phyloP scores from a whole-genome alignment of 2,113 vertebrate genomes.

The Eleginops maclovinus region DNA sequence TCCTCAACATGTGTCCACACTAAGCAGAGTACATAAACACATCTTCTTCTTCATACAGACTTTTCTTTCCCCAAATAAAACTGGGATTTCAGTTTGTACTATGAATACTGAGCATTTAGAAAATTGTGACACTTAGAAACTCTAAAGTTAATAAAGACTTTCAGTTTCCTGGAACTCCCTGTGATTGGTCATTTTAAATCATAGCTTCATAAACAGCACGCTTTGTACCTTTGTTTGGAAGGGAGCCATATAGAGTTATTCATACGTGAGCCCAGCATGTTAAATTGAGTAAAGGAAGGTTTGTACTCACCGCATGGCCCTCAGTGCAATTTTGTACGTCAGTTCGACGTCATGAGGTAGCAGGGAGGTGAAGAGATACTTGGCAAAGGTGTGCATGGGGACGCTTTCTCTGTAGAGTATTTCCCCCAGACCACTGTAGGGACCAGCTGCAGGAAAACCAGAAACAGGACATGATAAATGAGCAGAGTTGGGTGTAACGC shows the following conservation, averaged over 20 bases:
- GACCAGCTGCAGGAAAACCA: slow-evolving; percentile 87
- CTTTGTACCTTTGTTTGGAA: too few relatives aligned
- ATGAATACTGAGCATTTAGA: neutral
- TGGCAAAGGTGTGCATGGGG: slow-evolving; percentile 99
- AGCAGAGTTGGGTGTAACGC: too few relatives aligned
- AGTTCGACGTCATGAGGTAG: slow-evolving; percentile 98
- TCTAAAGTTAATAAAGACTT: neutral
- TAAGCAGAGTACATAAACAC: too few relatives aligned
- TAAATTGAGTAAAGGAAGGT: neutral
- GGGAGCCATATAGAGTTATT: neutral
- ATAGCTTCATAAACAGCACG: too few relatives aligned
- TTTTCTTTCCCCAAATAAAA: neutral
- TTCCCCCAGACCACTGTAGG: slow-evolving; percentile 96
- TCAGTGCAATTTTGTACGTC: slow-evolving; percentile 98
- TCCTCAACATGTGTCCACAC: neutral
- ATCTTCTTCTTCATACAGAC: too few relatives aligned
- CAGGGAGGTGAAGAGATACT: slow-evolving; percentile 98
- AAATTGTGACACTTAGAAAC: neutral
- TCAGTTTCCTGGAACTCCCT: too few relatives aligned
- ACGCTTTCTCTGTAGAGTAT: slow-evolving; percentile 96
- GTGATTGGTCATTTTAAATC: too few relatives aligned
- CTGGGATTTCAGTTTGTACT: neutral
- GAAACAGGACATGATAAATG: slow-evolving; percentile 9
- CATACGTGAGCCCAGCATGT: neutral
- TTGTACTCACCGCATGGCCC: slow-evolving; percentile 95